A percentile compares a stretch with the other conserved stretches of the same genome.
These are phyloP conservation scores for Sogatella furcifera DNA, from an alignment of 1,140 invertebrate species.

Conservation along the genomic window DNA sequence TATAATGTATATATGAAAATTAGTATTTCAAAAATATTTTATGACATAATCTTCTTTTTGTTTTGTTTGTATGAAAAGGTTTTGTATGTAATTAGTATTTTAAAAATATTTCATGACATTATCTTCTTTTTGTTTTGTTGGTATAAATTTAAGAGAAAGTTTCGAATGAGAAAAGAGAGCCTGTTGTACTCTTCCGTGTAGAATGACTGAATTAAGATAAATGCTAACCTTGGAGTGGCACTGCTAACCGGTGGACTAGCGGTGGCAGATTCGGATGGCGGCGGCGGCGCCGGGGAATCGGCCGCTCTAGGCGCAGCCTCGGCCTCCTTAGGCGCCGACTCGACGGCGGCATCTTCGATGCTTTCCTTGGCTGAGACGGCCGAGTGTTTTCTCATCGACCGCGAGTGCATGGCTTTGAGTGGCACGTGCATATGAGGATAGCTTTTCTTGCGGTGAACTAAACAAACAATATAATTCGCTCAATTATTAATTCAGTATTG, in stretches of 20 bases:
- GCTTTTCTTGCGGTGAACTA: conserved; percentile 51
- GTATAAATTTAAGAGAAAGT: no score
- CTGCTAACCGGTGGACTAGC: not conserved
- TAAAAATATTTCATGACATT: no score
- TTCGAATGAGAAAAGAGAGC: no score
- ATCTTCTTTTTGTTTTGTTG: no score
- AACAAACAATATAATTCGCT: no score
- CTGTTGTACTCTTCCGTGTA: no score
- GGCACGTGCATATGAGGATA: conserved; percentile 54
- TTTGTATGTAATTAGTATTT: no score
- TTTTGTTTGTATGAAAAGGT: no score
- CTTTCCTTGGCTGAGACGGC: conserved; percentile 20
- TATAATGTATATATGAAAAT: no score
- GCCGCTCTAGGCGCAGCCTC: not conserved
- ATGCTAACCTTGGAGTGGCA: not conserved
- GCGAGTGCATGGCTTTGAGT: conserved; percentile 37
- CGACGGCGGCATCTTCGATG: not conserved
- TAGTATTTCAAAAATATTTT: no score
- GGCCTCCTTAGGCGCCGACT: not conserved
- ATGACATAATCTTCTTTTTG: no score
- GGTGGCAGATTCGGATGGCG: not conserved
- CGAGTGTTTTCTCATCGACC: conserved; percentile 29
- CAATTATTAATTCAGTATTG: no score
- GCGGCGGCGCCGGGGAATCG: not conserved
- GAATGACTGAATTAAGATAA: not conserved